Base-by-base conservation (phyloP, 2,113 vertebrate genomes). In the Speoplatyrhinus poulsoni region DNA sequence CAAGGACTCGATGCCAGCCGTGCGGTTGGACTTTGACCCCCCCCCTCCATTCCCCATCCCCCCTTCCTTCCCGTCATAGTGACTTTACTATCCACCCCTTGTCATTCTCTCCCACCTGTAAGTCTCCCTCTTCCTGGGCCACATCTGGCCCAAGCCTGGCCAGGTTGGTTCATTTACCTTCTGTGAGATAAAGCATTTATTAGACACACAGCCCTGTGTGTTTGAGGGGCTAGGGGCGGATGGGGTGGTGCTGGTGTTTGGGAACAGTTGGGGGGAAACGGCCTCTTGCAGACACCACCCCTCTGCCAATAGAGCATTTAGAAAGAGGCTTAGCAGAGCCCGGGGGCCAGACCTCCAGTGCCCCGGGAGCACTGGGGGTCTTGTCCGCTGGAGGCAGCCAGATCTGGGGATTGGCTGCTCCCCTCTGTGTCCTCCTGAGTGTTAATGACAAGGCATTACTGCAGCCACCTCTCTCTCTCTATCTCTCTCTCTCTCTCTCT, bases 171-270 rank as follows among this genome's bases (percentile, higher is more conserved):
- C 73, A 83, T 84, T 80, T 72, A 79, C 80, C 74, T 55, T 19
- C 36, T 69, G 47, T 33, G 15, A 52, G 76, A 76, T 88, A 66
- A 79, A 79, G 81, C 82, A 82, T 66, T 79, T 87, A 82, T 80
- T 60, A 60, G 67, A 72, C 72, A 68, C 77, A 74, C 54, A 67
- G 60, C 65, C 54, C 57, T 75, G 59, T 26, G 26, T 26, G 26
- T 41, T 41, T 41, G 58, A 9, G 17, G 69, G 56, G 59, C 26
- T 26, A 26, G 26, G 26, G 1, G 26, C 26, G 1, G 26, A 26
- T 26, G 48, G 61, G 56, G 13, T 26, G 32, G 52, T 70, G 62
- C 53, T 67, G 47, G 68, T 65, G 68, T 60, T 26, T 26, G 26
- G 26, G 26, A 82, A 69, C 63, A 69, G 77, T 73, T 54, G 26